Percentiles rank a stretch among this genome's conserved stretches.
phyloP scores from a whole-genome alignment of 2,113 vertebrate species.

The Pedionomus torquatus region DNA sequence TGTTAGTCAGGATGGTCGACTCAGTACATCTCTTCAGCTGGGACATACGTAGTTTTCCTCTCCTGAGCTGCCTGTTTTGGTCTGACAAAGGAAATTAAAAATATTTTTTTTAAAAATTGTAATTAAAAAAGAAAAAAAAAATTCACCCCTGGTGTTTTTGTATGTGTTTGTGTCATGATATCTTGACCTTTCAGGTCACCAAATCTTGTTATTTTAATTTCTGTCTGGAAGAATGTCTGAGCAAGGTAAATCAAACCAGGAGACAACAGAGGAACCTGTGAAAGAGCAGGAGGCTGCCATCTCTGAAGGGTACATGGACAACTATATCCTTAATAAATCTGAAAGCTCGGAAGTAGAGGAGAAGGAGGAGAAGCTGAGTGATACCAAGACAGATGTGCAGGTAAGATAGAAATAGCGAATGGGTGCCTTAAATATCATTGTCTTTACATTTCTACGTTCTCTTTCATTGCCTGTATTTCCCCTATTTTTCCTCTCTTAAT shows the following conservation, averaged over 20 bases:
- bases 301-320: conserved; percentile 70
- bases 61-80: not conserved
- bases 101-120: too few relatives aligned
- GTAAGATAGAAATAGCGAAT: conserved; percentile 42
- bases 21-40: not conserved
- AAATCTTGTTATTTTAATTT: conserved; percentile 71
- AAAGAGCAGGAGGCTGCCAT: conserved; percentile 63
- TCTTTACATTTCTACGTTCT: not conserved
- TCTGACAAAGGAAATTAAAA: not conserved
- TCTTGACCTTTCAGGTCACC: conserved; percentile 70
- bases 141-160: not conserved
- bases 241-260: conserved; percentile 74
- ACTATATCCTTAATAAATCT: conserved; percentile 75
- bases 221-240: conserved; percentile 82
- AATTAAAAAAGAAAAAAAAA: too few relatives aligned
- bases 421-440: fast-evolving
- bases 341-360: conserved; percentile 76
- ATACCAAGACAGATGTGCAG: conserved; percentile 75
- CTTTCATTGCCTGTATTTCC: not conserved
- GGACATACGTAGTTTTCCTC: fast-evolving
- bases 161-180: conserved; percentile 31
- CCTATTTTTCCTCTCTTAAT: not conserved
- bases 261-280: conserved; percentile 68
- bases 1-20: not conserved
- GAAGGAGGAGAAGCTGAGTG: conserved; percentile 76